Percentiles rank a stretch among this genome's conserved stretches.
These are phyloP conservation scores for Episyrphus balteatus DNA, from an alignment of 1,140 invertebrate genomes.

Conservation along the genomic window DNA sequence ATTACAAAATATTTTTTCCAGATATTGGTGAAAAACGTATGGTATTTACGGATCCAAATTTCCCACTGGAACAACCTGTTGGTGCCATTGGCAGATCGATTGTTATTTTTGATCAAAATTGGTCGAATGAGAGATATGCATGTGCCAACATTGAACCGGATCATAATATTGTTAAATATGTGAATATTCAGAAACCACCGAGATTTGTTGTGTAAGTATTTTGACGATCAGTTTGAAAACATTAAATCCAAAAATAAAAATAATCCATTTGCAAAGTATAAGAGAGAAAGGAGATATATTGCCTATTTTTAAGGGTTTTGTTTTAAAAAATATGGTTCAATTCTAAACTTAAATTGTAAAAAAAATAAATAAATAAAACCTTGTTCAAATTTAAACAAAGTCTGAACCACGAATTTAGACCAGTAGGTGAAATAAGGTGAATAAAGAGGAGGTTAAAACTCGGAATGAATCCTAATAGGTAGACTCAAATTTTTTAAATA, in stretches of 20 bases:
- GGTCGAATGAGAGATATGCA: constrained; percentile 59
- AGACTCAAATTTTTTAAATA: too few species aligned
- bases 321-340: too few species aligned
- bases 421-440: too few species aligned
- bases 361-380: background rate
- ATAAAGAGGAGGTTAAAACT: too few species aligned
- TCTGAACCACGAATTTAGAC: too few species aligned
- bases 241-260: background rate
- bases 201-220: constrained; percentile 79
- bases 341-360: background rate
- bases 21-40: constrained; percentile 65
- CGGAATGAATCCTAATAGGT: too few species aligned
- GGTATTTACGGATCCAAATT: constrained; percentile 75
- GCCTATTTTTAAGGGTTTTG: too few species aligned
- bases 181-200: constrained; percentile 74
- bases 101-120: constrained; percentile 69
- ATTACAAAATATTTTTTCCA: constrained; percentile 6
- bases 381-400: background rate
- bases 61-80: constrained; percentile 67
- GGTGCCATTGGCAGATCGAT: constrained; percentile 75
- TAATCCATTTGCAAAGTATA: too few species aligned
- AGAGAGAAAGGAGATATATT: too few species aligned
- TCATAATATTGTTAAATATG: constrained; percentile 82
- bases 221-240: background rate
- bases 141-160: constrained; percentile 88